A percentile compares a stretch with the other conserved stretches of the same genome.
These are phyloP conservation scores for Hydrotaea cyrtoneurina DNA, from an alignment of 2,888 invertebrate genomes.

Conservation along the genomic window DNA sequence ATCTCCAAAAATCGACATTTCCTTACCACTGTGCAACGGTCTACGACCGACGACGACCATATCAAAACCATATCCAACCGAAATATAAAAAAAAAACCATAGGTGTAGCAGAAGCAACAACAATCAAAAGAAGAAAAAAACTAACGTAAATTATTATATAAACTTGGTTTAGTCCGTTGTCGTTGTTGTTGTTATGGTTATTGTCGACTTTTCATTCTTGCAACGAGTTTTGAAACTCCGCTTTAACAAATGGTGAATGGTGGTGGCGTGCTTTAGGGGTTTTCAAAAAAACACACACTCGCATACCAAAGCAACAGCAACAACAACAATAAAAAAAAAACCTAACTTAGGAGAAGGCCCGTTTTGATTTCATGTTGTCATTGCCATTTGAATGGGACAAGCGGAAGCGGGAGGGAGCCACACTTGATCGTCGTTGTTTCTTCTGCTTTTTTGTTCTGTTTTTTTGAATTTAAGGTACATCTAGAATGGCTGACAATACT, in stretches of 20 bases:
- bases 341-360: slow-evolving; percentile 23
- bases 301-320: too few species aligned
- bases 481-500: slow-evolving; percentile 19
- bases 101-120: slow-evolving; percentile 1
- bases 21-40: not conserved
- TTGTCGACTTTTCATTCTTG: slow-evolving; percentile 20
- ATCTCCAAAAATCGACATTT: too few species aligned
- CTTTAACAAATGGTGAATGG: slow-evolving; percentile 27
- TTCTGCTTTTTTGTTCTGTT: too few species aligned
- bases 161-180: slow-evolving; percentile 22
- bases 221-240: slow-evolving; percentile 25
- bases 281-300: not conserved
- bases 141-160: slow-evolving; percentile 39
- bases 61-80: not conserved
- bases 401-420: slow-evolving; percentile 24
- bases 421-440: slow-evolving; percentile 7
- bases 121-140: too few species aligned
- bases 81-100: slow-evolving; percentile 11
- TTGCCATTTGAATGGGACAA: slow-evolving; percentile 41
- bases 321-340: too few species aligned
- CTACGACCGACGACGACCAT: slow-evolving; percentile 4
- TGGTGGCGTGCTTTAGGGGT: slow-evolving; percentile 7
- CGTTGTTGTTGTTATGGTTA: slow-evolving; percentile 17
- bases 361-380: slow-evolving; percentile 39
- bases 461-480: too few species aligned